Percentiles rank a stretch among this genome's conserved stretches.
Evolutionary conservation across 2,797 vertebrate species (phyloP).

Genomic region (Yasuhikotakia modesta): DNA sequence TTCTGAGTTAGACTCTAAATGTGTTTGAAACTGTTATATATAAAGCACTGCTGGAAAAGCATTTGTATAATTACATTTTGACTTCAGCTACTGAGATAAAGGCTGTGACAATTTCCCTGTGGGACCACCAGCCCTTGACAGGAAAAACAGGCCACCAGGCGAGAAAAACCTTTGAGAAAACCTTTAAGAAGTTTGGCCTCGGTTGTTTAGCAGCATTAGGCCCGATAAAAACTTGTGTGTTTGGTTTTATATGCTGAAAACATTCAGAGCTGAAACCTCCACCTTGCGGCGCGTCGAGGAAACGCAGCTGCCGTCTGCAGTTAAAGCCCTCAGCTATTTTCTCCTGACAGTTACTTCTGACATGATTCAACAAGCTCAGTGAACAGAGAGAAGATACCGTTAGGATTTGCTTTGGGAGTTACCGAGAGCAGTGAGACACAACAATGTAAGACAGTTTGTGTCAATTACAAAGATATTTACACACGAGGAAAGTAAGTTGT

Average conservation of each 20-base stretch:
- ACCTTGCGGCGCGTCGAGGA: slow-evolving; percentile 37
- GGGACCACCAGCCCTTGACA: too few relatives aligned
- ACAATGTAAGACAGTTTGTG: slow-evolving; percentile 17
- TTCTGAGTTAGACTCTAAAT: too few relatives aligned
- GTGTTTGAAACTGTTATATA: too few relatives aligned
- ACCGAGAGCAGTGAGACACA: slow-evolving; percentile 23
- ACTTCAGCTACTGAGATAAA: too few relatives aligned
- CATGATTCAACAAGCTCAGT: slow-evolving; percentile 57
- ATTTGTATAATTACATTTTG: too few relatives aligned
- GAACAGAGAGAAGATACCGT: slow-evolving; percentile 62
- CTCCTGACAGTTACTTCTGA: slow-evolving; percentile 59
- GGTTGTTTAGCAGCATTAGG: too few relatives aligned
- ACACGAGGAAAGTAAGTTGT: background rate
- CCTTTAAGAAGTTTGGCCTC: too few relatives aligned
- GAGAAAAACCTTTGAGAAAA: too few relatives aligned
- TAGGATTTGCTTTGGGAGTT: slow-evolving; percentile 62
- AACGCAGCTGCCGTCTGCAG: slow-evolving; percentile 5
- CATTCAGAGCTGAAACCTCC: slow-evolving; percentile 5
- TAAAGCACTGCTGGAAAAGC: too few relatives aligned
- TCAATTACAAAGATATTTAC: slow-evolving; percentile 21
- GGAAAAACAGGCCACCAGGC: too few relatives aligned
- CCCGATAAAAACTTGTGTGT: background rate
- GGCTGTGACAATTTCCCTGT: too few relatives aligned
- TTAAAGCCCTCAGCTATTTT: slow-evolving; percentile 22
- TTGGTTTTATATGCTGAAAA: background rate